Evolutionary conservation across 1,140 invertebrate species (phyloP).

Genomic region (Latrodectus geometricus): DNA sequence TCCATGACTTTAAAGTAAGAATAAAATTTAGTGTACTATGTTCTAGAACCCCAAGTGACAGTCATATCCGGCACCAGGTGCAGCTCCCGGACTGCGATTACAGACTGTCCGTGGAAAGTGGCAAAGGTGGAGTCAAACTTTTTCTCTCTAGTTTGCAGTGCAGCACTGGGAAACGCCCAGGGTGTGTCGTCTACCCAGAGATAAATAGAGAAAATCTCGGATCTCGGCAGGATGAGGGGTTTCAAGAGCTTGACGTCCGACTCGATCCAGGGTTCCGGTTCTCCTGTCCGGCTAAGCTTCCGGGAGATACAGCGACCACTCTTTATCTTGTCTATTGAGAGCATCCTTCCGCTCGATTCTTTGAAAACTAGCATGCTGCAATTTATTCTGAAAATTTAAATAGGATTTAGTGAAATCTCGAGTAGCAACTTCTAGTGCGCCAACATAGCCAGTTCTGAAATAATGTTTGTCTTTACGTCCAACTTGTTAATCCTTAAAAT

Average conservation of each 20-base stretch:
- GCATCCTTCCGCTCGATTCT: conserved; percentile 12
- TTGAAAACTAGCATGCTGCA: neutral
- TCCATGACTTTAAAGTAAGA: neutral
- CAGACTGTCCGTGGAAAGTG: conserved; percentile 12
- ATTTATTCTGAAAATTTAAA: conserved; percentile 1
- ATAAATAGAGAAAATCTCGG: conserved; percentile 32
- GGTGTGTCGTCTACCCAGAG: neutral
- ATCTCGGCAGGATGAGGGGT: conserved; percentile 15
- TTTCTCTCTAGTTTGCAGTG: neutral
- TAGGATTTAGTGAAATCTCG: neutral
- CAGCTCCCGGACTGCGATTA: conserved; percentile 13
- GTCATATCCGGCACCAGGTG: conserved; percentile 12
- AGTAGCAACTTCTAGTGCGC: no score
- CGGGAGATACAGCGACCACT: conserved; percentile 11
- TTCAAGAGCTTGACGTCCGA: conserved; percentile 16
- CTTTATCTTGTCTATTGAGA: conserved; percentile 3
- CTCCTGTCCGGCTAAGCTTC: conserved; percentile 14
- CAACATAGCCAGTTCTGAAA: no score
- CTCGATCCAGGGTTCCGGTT: conserved; percentile 25
- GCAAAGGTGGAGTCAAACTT: neutral
- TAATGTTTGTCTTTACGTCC: no score
- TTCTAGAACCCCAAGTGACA: conserved; percentile 18
- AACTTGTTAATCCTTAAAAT: no score
- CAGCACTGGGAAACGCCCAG: neutral
- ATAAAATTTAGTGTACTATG: neutral